Evolutionary conservation across 1,140 invertebrate genomes (phyloP).

Genomic region (Drosophila hydei): DNA sequence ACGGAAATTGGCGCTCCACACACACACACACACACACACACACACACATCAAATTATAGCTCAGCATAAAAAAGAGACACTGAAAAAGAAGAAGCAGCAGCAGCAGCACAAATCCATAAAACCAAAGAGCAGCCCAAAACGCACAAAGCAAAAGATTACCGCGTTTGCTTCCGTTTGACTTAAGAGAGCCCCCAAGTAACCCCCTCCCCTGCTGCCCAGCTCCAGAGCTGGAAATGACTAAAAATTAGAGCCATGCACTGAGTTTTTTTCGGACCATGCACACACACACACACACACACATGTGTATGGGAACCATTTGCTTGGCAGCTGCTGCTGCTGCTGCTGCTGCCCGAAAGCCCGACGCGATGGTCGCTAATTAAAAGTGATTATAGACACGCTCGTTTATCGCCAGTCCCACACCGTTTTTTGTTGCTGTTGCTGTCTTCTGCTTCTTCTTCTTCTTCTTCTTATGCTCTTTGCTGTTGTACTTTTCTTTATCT

Average conservation of each 20-base stretch:
- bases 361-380: slow-evolving; percentile 61
- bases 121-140: slow-evolving; percentile 47
- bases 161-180: slow-evolving; percentile 62
- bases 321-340: slow-evolving; percentile 19
- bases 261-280: slow-evolving; percentile 22
- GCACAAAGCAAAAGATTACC: slow-evolving; percentile 69
- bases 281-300: slow-evolving; percentile 1
- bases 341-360: slow-evolving; percentile 30
- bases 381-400: slow-evolving; percentile 77
- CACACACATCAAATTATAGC: slow-evolving; percentile 62
- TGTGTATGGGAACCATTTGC: slow-evolving; percentile 23
- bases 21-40: slow-evolving; percentile 29
- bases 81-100: slow-evolving; percentile 13
- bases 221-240: slow-evolving; percentile 58
- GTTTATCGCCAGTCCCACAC: slow-evolving; percentile 36
- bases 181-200: no score
- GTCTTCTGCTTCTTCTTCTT: slow-evolving; percentile 6
- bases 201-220: no score
- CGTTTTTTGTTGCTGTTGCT: slow-evolving; percentile 7
- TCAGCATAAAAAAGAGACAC: slow-evolving; percentile 50
- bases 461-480: slow-evolving; percentile 17
- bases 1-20: slow-evolving; percentile 74
- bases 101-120: slow-evolving; percentile 58
- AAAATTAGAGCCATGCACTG: slow-evolving; percentile 62
- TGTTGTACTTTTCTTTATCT: slow-evolving; percentile 35